Evolutionary conservation across 1,140 invertebrate genomes (phyloP).

Genomic region (Lucilia sericata): DNA sequence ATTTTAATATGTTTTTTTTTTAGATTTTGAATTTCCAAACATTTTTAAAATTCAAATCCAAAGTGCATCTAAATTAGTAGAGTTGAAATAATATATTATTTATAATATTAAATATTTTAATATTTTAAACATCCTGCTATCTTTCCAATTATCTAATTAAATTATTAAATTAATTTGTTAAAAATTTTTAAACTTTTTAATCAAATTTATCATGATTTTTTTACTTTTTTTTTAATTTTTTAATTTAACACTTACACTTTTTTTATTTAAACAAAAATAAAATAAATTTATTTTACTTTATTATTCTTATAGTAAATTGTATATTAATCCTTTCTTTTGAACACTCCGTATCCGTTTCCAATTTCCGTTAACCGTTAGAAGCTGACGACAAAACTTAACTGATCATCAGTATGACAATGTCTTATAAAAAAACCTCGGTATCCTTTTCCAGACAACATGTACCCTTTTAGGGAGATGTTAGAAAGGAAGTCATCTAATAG

Average conservation of each 20-base stretch:
- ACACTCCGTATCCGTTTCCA: slow-evolving; percentile 3
- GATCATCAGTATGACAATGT: slow-evolving; percentile 56
- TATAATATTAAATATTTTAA: no score
- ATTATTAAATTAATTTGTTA: no score
- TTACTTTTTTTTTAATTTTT: slow-evolving; percentile 44
- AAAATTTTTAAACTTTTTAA: no score
- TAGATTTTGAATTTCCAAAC: no score
- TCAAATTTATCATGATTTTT: no score
- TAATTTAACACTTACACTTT: slow-evolving; percentile 54
- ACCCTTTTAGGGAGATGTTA: not conserved
- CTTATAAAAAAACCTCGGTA: slow-evolving; percentile 62
- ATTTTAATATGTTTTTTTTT: no score
- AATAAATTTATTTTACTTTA: slow-evolving; percentile 35
- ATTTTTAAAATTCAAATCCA: no score
- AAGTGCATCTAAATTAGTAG: no score
- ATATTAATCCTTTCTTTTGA: not conserved
- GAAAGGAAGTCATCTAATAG: slow-evolving; percentile 27
- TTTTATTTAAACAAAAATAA: slow-evolving; percentile 34
- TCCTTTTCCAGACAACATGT: not conserved
- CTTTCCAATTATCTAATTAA: no score
- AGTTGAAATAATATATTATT: no score
- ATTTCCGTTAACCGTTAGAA: slow-evolving; percentile 51
- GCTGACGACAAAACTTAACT: slow-evolving; percentile 57
- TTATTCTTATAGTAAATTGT: not conserved
- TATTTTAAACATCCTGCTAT: no score